phyloP scores from a whole-genome alignment of 2,113 vertebrate genomes.

The Pseudorhombus dupliciocellatus region DNA sequence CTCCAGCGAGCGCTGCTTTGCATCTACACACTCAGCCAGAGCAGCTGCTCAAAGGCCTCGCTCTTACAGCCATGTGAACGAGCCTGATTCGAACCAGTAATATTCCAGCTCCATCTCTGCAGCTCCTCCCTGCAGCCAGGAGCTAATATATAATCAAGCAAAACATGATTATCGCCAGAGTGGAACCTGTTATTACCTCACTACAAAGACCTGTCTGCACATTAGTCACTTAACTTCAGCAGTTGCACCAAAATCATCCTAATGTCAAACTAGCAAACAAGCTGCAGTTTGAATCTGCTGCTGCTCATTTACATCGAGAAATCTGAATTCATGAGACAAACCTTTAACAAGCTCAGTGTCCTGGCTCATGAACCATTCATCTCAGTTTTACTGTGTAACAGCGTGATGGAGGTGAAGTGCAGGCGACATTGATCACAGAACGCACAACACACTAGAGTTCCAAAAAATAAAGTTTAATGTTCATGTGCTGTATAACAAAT shows the following conservation, averaged over 20 bases:
- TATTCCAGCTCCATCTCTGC: neutral
- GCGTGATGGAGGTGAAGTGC: too few relatives aligned
- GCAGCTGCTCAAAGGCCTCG: slow-evolving; percentile 13
- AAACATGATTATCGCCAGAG: slow-evolving; percentile 29
- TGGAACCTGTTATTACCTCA: slow-evolving; percentile 14
- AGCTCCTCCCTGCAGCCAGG: slow-evolving; percentile 30
- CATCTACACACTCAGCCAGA: neutral
- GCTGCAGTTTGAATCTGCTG: neutral
- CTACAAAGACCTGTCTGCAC: neutral
- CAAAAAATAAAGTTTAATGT: slow-evolving; percentile 92
- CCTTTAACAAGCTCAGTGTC: too few relatives aligned
- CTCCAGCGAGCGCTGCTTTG: neutral
- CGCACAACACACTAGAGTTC: slow-evolving; percentile 73
- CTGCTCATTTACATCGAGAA: too few relatives aligned
- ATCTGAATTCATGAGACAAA: too few relatives aligned
- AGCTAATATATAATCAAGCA: slow-evolving; percentile 40
- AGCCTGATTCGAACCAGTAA: neutral
- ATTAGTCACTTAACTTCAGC: neutral
- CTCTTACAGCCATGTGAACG: too few relatives aligned
- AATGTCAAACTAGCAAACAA: neutral
- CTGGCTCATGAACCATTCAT: too few relatives aligned
- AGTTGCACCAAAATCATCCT: too few relatives aligned
- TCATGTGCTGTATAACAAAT: slow-evolving; percentile 89
- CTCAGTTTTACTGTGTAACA: too few relatives aligned
- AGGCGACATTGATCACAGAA: slow-evolving; percentile 50